These are phyloP conservation scores for Campylorhamphus procurvoides DNA, from an alignment of 2,113 vertebrate species.

Conservation along the genomic window DNA sequence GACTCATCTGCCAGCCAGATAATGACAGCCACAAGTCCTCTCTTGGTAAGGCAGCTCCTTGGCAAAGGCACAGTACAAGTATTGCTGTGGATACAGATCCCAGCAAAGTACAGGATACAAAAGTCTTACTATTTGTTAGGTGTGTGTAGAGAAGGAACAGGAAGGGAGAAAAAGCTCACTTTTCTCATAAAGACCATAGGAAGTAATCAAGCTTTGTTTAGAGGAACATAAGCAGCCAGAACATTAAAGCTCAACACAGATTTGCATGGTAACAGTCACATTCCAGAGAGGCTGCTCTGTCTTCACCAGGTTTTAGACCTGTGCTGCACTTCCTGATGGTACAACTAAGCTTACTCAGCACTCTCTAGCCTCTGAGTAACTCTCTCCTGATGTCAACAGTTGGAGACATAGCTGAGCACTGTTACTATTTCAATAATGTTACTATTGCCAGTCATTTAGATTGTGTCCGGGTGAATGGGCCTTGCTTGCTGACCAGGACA, in stretches of 20 bases:
- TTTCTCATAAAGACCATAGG: neutral
- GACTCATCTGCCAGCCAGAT: constrained; percentile 80
- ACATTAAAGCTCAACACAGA: neutral
- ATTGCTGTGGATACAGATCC: neutral
- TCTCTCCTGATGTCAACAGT: neutral
- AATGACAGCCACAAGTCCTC: constrained; percentile 68
- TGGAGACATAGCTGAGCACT: neutral
- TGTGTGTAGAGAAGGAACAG: neutral
- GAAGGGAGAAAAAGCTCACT: neutral
- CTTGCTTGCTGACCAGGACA: neutral
- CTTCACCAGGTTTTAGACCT: neutral
- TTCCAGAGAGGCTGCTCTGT: neutral
- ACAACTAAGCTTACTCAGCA: neutral
- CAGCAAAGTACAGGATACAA: neutral
- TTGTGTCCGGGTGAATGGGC: neutral
- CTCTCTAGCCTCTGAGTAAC: neutral
- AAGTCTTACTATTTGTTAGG: neutral
- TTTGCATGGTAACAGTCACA: neutral
- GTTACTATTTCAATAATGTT: neutral
- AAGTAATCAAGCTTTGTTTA: neutral
- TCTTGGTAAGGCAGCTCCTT: constrained; percentile 75
- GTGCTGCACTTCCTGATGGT: neutral
- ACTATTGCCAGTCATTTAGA: neutral
- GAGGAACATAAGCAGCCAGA: neutral
- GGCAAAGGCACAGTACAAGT: neutral